These are phyloP conservation scores for Battus philenor DNA, from an alignment of 1,140 invertebrate genomes.

Conservation along the genomic window DNA sequence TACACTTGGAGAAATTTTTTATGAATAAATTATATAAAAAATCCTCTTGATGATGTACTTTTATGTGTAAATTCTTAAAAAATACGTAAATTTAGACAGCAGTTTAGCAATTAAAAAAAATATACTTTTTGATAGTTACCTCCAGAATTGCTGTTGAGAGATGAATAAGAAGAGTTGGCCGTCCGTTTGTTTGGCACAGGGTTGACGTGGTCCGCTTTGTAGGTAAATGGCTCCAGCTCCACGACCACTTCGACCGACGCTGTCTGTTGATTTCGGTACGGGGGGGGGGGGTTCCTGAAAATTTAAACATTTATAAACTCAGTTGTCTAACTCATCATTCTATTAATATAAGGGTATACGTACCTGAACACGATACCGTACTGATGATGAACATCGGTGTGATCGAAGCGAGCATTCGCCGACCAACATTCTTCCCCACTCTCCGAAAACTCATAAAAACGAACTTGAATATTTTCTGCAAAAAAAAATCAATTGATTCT, in stretches of 20 bases:
- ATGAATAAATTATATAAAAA: no score
- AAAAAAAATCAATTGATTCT: no score
- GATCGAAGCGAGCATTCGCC: slow-evolving; percentile 84
- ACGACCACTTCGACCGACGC: slow-evolving; percentile 84
- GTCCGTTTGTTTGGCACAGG: slow-evolving; percentile 67
- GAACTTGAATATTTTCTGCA: slow-evolving; percentile 89
- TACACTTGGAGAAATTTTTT: no score
- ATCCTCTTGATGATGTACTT: no score
- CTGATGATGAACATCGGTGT: slow-evolving; percentile 93
- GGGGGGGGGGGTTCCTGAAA: slow-evolving; percentile 83
- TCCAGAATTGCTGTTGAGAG: slow-evolving; percentile 43
- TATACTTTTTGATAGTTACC: no score
- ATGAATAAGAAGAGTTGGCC: slow-evolving; percentile 48
- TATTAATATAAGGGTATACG: slow-evolving; percentile 3
- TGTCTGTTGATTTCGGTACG: slow-evolving; percentile 82
- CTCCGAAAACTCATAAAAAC: slow-evolving; percentile 57
- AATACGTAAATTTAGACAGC: no score
- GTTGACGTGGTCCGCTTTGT: slow-evolving; percentile 71
- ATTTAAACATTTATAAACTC: no score
- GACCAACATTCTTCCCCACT: slow-evolving; percentile 78
- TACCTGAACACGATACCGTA: slow-evolving; percentile 88
- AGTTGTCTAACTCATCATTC: no score
- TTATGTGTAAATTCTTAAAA: no score
- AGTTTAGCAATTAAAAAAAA: no score
- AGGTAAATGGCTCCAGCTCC: slow-evolving; percentile 81